phyloP scores from a whole-genome alignment of 2,888 invertebrate genomes.

The Neoitamus cyanurus region DNA sequence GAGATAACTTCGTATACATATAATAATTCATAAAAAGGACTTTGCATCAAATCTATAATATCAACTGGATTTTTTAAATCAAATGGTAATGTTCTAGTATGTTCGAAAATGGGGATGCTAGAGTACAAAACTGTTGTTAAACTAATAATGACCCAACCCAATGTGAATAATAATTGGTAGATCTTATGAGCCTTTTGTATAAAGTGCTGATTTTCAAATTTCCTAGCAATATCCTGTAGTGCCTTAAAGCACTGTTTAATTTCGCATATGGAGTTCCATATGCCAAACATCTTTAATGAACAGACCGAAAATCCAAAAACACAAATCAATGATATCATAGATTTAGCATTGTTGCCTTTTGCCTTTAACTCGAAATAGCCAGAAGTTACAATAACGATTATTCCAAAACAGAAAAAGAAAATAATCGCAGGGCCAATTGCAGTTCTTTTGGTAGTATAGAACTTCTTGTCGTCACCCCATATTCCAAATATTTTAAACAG shows the following conservation, averaged over 20 bases:
- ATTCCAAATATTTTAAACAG: no score
- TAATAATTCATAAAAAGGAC: neutral
- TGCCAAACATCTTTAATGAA: neutral
- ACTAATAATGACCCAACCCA: neutral
- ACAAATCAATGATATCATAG: neutral
- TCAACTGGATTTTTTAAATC: neutral
- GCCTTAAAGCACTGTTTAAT: neutral
- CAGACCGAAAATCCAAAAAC: neutral
- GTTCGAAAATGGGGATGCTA: neutral
- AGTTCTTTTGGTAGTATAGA: neutral
- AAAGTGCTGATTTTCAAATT: neutral
- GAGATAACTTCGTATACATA: neutral
- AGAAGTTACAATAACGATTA: neutral
- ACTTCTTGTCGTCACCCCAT: neutral
- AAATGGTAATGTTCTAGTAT: neutral
- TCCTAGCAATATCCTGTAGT: no score
- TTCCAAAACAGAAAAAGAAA: neutral
- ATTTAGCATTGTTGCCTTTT: neutral
- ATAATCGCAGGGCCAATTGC: neutral
- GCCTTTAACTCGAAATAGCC: neutral
- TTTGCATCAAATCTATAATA: neutral
- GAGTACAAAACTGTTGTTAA: neutral
- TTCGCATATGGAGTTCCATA: neutral
- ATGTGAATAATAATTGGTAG: neutral
- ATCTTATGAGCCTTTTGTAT: neutral